Evolutionary conservation across 1,140 invertebrate genomes (phyloP).

Genomic region (Druon quercuslanigerum): DNA sequence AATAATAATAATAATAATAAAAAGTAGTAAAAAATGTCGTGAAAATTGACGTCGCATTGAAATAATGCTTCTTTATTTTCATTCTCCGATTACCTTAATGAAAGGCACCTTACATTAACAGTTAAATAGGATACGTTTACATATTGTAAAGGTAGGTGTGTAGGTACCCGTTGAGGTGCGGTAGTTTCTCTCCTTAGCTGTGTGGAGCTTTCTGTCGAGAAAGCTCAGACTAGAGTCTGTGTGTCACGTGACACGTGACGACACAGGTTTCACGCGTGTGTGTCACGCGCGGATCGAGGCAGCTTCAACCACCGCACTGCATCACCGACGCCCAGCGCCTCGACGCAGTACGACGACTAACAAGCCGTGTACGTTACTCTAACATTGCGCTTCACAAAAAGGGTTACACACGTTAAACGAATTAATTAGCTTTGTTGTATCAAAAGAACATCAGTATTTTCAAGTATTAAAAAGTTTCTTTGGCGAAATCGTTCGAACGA

Average conservation of each 20-base stretch:
- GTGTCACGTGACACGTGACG: constrained; percentile 69
- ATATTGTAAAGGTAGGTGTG: constrained; percentile 70
- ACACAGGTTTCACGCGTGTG: constrained; percentile 62
- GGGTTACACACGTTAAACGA: constrained; percentile 60
- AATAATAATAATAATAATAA: neutral
- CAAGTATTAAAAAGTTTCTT: constrained; percentile 22
- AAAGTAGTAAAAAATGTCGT: neutral
- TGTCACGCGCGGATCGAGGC: constrained; percentile 65
- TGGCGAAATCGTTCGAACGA: constrained; percentile 39
- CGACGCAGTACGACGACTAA: constrained; percentile 75
- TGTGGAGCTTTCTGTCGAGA: constrained; percentile 69
- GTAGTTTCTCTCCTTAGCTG: constrained; percentile 73
- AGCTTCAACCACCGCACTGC: constrained; percentile 75
- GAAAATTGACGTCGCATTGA: neutral
- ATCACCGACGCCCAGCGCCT: constrained; percentile 74
- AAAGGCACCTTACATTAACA: constrained; percentile 47
- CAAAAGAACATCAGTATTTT: constrained; percentile 44
- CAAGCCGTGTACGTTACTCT: constrained; percentile 68
- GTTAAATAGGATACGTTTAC: constrained; percentile 46
- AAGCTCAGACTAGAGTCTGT: constrained; percentile 69
- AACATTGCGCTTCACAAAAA: constrained; percentile 66
- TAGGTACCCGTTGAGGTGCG: constrained; percentile 74
- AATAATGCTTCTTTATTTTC: neutral
- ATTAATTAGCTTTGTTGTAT: constrained; percentile 47
- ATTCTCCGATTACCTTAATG: constrained; percentile 30